phyloP scores from a whole-genome alignment of 1,140 invertebrate species.

The Armadillidium nasatum region DNA sequence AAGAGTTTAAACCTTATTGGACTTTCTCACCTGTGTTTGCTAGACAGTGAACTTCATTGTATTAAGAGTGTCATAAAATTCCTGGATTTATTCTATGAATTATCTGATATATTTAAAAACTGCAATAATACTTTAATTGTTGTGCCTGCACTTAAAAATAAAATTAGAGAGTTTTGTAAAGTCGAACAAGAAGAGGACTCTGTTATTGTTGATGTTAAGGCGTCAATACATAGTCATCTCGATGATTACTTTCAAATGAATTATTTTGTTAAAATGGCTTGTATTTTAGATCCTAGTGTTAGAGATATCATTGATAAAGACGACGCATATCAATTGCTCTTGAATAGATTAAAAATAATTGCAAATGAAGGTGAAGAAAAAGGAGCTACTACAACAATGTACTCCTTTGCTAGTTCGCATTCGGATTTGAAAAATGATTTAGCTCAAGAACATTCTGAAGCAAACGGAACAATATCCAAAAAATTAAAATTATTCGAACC shows the following conservation, averaged over 20 bases:
- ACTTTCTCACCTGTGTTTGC: background rate
- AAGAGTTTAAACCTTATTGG: background rate
- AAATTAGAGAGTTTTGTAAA: conserved; percentile 4
- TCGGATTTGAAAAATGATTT: background rate
- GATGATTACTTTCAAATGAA: conserved; percentile 1
- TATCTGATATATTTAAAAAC: background rate
- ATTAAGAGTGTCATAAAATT: background rate
- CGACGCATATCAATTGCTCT: background rate
- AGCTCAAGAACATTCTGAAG: background rate
- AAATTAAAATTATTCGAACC: background rate
- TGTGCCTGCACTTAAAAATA: background rate
- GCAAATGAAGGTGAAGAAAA: background rate
- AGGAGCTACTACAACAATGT: background rate
- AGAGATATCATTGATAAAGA: background rate
- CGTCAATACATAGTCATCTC: background rate
- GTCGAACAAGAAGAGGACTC: background rate
- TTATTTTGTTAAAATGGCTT: background rate
- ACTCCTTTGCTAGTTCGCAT: background rate
- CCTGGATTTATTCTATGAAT: background rate
- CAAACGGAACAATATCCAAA: background rate
- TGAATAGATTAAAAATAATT: background rate
- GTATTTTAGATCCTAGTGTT: conserved; percentile 1
- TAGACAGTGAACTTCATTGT: background rate
- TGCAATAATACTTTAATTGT: background rate
- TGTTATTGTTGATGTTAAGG: background rate